Conservation (phyloP, 2,888 invertebrate species). For the Rhagium mordax region DNA sequence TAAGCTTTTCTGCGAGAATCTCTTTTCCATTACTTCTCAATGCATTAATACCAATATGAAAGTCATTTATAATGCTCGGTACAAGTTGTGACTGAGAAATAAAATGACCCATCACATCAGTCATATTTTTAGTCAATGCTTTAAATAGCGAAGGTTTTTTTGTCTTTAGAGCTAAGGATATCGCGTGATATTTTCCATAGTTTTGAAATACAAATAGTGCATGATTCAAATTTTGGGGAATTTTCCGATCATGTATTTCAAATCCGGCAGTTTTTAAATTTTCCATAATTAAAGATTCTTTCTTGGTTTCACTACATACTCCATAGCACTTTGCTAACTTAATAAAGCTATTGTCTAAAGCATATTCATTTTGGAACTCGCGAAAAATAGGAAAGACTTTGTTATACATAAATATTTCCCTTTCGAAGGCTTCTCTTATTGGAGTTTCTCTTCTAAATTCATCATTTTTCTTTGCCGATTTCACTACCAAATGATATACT, state of each 20-base stretch:
- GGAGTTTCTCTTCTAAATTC: slow-evolving; percentile 46
- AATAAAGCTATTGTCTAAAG: slow-evolving; percentile 40
- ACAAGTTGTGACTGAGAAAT: slow-evolving; percentile 45
- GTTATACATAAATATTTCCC: slow-evolving; percentile 49
- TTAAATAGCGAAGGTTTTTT: slow-evolving; percentile 50
- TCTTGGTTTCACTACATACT: slow-evolving; percentile 46
- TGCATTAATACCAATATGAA: slow-evolving; percentile 42
- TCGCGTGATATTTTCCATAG: slow-evolving; percentile 56
- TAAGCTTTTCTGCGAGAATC: slow-evolving; percentile 44
- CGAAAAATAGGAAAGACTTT: slow-evolving; percentile 48
- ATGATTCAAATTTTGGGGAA: slow-evolving; percentile 59
- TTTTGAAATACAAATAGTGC: slow-evolving; percentile 45
- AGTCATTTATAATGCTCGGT: slow-evolving; percentile 33
- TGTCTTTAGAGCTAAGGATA: slow-evolving; percentile 51
- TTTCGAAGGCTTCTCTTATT: slow-evolving; percentile 33
- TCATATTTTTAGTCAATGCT: slow-evolving; percentile 52
- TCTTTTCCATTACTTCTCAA: slow-evolving; percentile 41
- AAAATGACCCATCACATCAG: slow-evolving; percentile 51
- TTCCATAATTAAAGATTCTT: slow-evolving; percentile 56
- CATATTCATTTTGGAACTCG: slow-evolving; percentile 42
- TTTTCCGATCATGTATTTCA: slow-evolving; percentile 53
- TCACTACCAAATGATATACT: slow-evolving; percentile 45
- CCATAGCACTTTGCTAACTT: slow-evolving; percentile 55
- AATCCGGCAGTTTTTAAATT: slow-evolving; percentile 56
- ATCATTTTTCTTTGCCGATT: slow-evolving; percentile 49